Evolutionary conservation across 2,888 invertebrate species (phyloP), one percentile per base, ranked within the genome.

Genomic region (Pegoplata infirma): DNA sequence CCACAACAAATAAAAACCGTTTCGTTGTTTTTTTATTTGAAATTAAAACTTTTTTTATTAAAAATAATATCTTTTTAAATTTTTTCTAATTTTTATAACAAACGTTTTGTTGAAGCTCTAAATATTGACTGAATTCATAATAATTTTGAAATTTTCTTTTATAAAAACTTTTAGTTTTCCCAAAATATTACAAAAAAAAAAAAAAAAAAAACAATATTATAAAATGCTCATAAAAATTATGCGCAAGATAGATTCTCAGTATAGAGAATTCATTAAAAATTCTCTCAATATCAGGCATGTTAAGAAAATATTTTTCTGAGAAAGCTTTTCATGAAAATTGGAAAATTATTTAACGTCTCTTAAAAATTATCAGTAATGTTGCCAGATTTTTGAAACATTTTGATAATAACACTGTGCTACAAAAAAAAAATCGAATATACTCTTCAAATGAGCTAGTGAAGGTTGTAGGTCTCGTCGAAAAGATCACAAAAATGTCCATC

Each of bases 91-190:
- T 32, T 44, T 4, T 3, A 44, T 73, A 75, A 71, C 66, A 79
- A 79, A 78, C 79, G 74, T 75, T 68, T 80, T 40, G 56, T 53
- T 73, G 67, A 46, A 80, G 72, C 58, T 72, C 80, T 73, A 61
- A 64, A 76, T 64, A 73, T 76, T 76, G 68, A 80, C 80, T 80
- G 72, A 80, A 66, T 80, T 80, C 67, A 80, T 76, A 73, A 72
- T 67, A 68, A 68, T 64, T 73, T 72, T 73, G 44, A 80, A 80
- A 73, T 8, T 80, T 68, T 73, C 67, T 76, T 80, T 80, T 73
- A 80, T 76, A 68, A 80, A 79, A 64, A 59, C 53, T 16, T 66
- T 64, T 47, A 71, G 63, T 17, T 66, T 63, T 61, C 44, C 64
- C 61, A 8, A 32, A n/a, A n/a, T n/a, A n/a, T n/a, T n/a, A n/a